Evolutionary conservation across 2,797 vertebrate genomes (phyloP).

Genomic region (Eupleurogrammus muticus): DNA sequence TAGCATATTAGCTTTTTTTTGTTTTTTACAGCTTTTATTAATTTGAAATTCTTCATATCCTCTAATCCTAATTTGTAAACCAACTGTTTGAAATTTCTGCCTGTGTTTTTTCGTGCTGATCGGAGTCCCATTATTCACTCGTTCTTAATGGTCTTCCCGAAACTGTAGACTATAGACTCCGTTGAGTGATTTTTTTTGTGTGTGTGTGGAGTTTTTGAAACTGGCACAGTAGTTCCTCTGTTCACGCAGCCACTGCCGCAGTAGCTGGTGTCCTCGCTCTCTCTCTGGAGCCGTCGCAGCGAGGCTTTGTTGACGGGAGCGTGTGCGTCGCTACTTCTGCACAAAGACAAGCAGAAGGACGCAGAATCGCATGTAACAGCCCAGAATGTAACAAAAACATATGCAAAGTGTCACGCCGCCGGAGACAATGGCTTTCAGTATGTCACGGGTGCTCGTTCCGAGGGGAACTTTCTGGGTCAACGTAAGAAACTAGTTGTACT

Average conservation of each 20-base stretch:
- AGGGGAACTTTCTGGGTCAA: background rate
- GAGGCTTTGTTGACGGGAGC: conserved; percentile 63
- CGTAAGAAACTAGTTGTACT: conserved; percentile 1
- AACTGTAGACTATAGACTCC: conserved; percentile 51
- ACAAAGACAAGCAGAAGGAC: conserved; percentile 55
- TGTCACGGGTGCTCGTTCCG: background rate
- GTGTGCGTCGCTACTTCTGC: conserved; percentile 47
- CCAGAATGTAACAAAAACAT: conserved; percentile 33
- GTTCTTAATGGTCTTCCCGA: conserved; percentile 59
- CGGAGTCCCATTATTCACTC: conserved; percentile 43
- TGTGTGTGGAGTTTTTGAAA: conserved; percentile 50
- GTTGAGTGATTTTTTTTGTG: conserved; percentile 51
- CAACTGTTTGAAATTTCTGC: conserved; percentile 13
- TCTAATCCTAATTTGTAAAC: background rate
- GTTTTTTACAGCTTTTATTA: background rate
- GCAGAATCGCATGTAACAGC: conserved; percentile 53
- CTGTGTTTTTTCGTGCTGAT: conserved; percentile 21
- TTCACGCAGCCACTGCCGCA: conserved; percentile 57
- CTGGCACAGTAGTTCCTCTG: conserved; percentile 73
- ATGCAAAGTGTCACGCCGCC: conserved; percentile 8
- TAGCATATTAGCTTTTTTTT: background rate
- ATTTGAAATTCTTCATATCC: background rate
- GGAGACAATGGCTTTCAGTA: conserved; percentile 11
- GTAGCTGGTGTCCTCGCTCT: conserved; percentile 67
- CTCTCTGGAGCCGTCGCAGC: conserved; percentile 63